These are phyloP conservation scores for Hemaris fuciformis DNA, from an alignment of 2,888 invertebrate species.

Conservation along the genomic window DNA sequence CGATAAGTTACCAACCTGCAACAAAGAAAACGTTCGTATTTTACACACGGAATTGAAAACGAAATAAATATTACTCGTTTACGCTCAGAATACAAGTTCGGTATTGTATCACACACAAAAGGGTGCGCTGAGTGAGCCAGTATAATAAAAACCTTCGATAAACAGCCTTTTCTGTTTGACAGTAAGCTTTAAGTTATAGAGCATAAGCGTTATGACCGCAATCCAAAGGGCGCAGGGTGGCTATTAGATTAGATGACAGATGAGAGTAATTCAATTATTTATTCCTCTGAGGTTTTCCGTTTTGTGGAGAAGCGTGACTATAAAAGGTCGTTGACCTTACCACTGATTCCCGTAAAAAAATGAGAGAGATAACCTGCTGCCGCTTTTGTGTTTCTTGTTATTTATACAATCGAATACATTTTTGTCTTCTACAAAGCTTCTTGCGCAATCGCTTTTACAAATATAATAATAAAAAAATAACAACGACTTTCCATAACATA, in stretches of 20 bases:
- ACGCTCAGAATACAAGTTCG: slow-evolving; percentile 51
- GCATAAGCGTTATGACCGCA: slow-evolving; percentile 49
- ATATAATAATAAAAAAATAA: too few relatives aligned
- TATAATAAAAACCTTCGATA: slow-evolving; percentile 64
- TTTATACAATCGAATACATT: slow-evolving; percentile 56
- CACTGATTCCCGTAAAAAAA: slow-evolving; percentile 61
- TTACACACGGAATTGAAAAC: slow-evolving; percentile 26
- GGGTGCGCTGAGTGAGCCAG: slow-evolving; percentile 46
- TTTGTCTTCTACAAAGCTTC: slow-evolving; percentile 46
- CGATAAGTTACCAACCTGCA: slow-evolving; percentile 58
- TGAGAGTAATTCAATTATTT: slow-evolving; percentile 69
- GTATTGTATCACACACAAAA: slow-evolving; percentile 51
- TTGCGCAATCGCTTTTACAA: slow-evolving; percentile 26
- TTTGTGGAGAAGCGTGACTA: slow-evolving; percentile 65
- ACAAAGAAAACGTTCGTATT: slow-evolving; percentile 49
- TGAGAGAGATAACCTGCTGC: slow-evolving; percentile 44
- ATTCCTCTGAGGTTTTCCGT: slow-evolving; percentile 57
- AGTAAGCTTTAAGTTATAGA: slow-evolving; percentile 69
- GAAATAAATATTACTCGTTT: slow-evolving; percentile 42
- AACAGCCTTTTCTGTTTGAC: slow-evolving; percentile 60
- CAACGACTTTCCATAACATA: too few relatives aligned
- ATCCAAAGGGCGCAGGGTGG: slow-evolving; percentile 41
- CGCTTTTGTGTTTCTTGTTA: slow-evolving; percentile 55
- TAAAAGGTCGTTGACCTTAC: slow-evolving; percentile 60
- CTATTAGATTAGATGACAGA: slow-evolving; percentile 72